Conservation (phyloP, 2,113 vertebrate genomes). For the Recurvirostra avosetta region DNA sequence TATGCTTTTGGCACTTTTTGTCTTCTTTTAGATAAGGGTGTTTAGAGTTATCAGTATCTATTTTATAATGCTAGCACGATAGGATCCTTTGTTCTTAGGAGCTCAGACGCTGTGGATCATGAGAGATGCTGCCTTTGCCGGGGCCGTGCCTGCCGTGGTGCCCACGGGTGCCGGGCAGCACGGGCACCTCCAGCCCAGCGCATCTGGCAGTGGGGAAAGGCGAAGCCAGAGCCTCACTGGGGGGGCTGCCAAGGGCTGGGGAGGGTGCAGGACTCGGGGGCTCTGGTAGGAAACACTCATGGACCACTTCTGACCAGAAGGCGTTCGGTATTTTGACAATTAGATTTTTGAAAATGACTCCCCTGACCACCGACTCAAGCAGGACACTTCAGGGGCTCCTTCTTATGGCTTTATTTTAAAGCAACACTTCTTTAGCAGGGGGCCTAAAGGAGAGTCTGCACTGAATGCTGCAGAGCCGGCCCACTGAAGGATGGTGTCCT, state of each 20-base stretch:
- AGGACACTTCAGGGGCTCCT: neutral
- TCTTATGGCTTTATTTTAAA: neutral
- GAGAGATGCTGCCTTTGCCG: neutral
- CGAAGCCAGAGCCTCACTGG: neutral
- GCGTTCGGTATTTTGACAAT: neutral
- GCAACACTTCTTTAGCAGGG: neutral
- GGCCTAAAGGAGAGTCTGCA: neutral
- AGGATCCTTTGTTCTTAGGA: neutral
- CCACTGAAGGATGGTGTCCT: neutral
- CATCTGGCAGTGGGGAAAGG: neutral
- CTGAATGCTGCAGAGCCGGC: neutral
- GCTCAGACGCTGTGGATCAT: neutral
- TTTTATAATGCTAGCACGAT: neutral
- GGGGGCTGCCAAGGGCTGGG: neutral
- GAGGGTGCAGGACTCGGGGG: neutral
- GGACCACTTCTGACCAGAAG: neutral
- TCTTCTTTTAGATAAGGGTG: neutral
- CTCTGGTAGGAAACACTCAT: neutral
- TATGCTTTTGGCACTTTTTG: neutral
- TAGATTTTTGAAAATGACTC: neutral
- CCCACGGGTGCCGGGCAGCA: neutral
- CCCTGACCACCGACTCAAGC: neutral
- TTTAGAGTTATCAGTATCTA: neutral
- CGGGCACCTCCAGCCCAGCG: neutral
- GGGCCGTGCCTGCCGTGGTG: accelerated